Percentiles rank a stretch among this genome's conserved stretches.
These are phyloP conservation scores for Arothron firmamentum DNA, from an alignment of 2,113 vertebrate genomes.

Conservation along the genomic window DNA sequence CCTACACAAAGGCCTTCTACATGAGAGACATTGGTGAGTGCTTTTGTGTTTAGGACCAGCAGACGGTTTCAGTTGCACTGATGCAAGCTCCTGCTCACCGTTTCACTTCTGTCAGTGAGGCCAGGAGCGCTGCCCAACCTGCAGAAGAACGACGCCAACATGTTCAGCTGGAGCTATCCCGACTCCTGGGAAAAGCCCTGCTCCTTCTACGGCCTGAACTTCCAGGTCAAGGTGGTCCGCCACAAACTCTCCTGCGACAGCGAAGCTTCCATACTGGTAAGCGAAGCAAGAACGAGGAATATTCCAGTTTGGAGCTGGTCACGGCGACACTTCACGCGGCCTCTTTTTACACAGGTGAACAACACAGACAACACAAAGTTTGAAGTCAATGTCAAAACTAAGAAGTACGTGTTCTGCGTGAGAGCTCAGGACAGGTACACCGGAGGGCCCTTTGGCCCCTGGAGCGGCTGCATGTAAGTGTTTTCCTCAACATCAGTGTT, in stretches of 20 bases:
- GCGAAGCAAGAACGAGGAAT: background rate
- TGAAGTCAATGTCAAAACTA: slow-evolving; percentile 5
- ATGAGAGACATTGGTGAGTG: slow-evolving; percentile 70
- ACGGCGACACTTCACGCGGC: too few species aligned
- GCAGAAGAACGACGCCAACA: background rate
- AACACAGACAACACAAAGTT: slow-evolving; percentile 9
- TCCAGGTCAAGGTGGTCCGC: slow-evolving; percentile 63
- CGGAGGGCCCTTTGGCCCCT: slow-evolving; percentile 58
- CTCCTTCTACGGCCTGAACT: slow-evolving; percentile 64
- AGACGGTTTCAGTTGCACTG: background rate
- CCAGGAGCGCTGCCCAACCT: slow-evolving; percentile 52
- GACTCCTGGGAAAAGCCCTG: slow-evolving; percentile 65
- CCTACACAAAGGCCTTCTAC: slow-evolving; percentile 63
- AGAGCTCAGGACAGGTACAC: slow-evolving; percentile 64
- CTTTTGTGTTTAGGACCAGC: background rate
- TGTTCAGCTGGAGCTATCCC: slow-evolving; percentile 64
- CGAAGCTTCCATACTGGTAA: slow-evolving; percentile 5
- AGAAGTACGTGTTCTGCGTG: slow-evolving; percentile 65
- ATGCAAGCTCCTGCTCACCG: background rate
- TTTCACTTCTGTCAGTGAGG: slow-evolving; percentile 48
- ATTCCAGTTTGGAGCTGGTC: background rate
- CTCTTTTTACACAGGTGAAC: background rate
- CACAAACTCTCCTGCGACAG: slow-evolving; percentile 36
- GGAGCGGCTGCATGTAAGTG: slow-evolving; percentile 64
- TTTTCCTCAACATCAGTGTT: background rate